A percentile compares a stretch with the other conserved stretches of the same genome.
Conservation (phyloP, 2,797 vertebrate genomes). For the Sorex maritimensis region DNA sequence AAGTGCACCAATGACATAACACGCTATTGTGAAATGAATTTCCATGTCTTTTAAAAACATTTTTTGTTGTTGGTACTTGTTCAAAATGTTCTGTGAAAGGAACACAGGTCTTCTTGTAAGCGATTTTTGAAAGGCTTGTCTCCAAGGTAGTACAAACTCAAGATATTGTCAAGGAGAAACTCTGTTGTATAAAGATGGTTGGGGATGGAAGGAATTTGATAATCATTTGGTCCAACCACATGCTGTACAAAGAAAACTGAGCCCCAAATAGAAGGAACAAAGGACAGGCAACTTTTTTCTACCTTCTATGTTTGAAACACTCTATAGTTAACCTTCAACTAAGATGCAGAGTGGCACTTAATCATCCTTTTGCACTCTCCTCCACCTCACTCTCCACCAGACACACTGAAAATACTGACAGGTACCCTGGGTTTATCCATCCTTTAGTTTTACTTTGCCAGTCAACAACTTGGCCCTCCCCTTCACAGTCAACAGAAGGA, state of each 20-base stretch:
- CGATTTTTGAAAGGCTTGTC: slow-evolving; percentile 68
- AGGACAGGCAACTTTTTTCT: background rate
- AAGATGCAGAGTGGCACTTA: background rate
- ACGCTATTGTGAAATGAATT: slow-evolving; percentile 39
- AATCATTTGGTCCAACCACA: background rate
- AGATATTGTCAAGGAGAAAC: slow-evolving; percentile 78
- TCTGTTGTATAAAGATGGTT: slow-evolving; percentile 40
- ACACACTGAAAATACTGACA: background rate
- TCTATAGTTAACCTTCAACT: background rate
- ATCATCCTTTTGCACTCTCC: background rate
- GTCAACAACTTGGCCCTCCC: background rate
- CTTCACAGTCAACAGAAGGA: background rate
- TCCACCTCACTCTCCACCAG: background rate
- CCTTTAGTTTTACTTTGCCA: background rate
- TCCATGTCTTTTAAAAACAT: slow-evolving; percentile 39
- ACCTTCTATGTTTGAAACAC: background rate
- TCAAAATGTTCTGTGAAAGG: slow-evolving; percentile 67
- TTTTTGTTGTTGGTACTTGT: slow-evolving; percentile 69
- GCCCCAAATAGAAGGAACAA: background rate
- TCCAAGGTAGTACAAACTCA: slow-evolving; percentile 73
- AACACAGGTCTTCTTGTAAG: slow-evolving; percentile 72
- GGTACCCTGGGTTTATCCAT: background rate
- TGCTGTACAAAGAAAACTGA: slow-evolving; percentile 48
- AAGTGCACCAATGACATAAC: background rate
- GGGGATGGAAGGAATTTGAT: slow-evolving; percentile 43